These are phyloP conservation scores for Ciona savignyi DNA, from an alignment of 23 tunicate species.

Conservation along the genomic window DNA sequence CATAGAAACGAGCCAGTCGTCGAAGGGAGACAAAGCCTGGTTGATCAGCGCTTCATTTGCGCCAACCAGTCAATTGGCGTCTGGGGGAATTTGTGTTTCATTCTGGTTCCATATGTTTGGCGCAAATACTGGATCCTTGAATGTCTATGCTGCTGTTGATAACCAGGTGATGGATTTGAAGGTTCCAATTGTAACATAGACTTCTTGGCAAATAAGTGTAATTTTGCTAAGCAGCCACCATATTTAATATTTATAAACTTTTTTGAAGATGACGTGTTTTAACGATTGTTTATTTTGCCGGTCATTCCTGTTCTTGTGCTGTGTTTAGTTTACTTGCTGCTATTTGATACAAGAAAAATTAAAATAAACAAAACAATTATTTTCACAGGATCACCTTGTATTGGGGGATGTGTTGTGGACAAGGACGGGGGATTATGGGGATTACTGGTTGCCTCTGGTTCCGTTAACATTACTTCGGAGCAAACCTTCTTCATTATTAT, in stretches of 20 bases:
- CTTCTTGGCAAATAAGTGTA: no score
- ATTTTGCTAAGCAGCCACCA: no score
- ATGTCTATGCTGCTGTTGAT: conserved; percentile 63
- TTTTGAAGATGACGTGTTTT: no score
- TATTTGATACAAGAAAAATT: no score
- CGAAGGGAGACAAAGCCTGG: conserved; percentile 64
- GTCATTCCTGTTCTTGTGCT: no score
- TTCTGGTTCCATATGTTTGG: conserved; percentile 98
- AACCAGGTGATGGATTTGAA: conserved; percentile 42
- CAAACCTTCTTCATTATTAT: conserved; percentile 49
- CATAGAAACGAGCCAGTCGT: conserved; percentile 45
- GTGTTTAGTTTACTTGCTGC: no score
- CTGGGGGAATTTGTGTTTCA: conserved; percentile 43
- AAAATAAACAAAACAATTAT: no score
- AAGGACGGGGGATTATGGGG: conserved; percentile 64
- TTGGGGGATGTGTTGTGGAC: conserved; percentile 47
- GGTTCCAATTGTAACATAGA: no score
- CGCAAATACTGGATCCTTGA: conserved; percentile 39
- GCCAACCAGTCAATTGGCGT: conserved; percentile 9
- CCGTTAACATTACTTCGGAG: conserved; percentile 51
- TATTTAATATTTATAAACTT: no score
- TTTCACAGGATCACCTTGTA: conserved; percentile 29
- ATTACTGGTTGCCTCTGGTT: conserved; percentile 72
- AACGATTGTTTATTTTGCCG: no score
- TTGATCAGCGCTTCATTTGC: conserved; percentile 46